Conservation (phyloP, 2,888 invertebrate species). For the Torymus texanus region DNA sequence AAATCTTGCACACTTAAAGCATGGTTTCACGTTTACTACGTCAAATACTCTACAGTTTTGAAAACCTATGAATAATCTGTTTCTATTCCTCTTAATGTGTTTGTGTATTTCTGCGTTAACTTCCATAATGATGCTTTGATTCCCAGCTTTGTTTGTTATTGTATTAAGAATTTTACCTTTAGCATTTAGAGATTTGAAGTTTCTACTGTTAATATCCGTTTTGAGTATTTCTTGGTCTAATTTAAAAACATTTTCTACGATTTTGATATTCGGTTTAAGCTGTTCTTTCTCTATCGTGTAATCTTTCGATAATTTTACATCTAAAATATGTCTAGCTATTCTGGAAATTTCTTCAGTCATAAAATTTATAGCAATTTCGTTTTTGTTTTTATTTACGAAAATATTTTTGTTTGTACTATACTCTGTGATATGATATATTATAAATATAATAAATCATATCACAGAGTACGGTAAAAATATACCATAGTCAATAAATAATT, state of each 20-base stretch:
- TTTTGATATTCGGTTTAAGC: background rate
- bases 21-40: background rate
- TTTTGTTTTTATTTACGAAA: too few species aligned
- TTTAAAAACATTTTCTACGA: background rate
- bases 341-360: background rate
- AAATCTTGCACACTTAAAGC: background rate
- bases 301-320: background rate
- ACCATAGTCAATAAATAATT: too few species aligned
- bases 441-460: too few species aligned
- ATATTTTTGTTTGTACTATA: too few species aligned
- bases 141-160: too few species aligned
- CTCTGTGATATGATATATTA: too few species aligned
- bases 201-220: background rate
- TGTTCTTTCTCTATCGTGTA: background rate
- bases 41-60: too few species aligned
- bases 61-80: background rate
- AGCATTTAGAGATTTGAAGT: background rate
- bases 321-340: background rate
- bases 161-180: background rate
- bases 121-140: too few species aligned
- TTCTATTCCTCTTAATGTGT: background rate
- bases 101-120: too few species aligned
- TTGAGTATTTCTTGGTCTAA: background rate
- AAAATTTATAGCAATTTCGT: background rate
- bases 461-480: too few species aligned